Evolutionary conservation across 2,888 invertebrate genomes (phyloP).

Genomic region (Acanthosepion esculentum): DNA sequence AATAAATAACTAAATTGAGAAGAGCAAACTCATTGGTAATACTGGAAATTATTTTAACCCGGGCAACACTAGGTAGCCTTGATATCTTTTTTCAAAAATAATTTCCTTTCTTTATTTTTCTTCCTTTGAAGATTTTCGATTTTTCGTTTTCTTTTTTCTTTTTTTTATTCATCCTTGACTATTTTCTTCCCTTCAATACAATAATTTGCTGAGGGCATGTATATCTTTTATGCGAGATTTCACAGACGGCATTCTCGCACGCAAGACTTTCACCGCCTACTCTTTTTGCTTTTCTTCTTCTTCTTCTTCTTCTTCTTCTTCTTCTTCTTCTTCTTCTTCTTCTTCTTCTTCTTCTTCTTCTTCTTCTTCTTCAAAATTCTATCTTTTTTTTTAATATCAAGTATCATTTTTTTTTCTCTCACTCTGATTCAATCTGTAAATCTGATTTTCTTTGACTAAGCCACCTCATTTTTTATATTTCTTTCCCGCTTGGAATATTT

Average conservation of each 20-base stretch:
- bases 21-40: background rate
- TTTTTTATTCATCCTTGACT: background rate
- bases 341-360: constrained; percentile 11
- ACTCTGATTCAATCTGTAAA: no score
- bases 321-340: constrained; percentile 25
- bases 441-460: no score
- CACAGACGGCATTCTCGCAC: no score
- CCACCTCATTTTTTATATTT: background rate
- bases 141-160: background rate
- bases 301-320: background rate
- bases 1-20: background rate
- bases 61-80: background rate
- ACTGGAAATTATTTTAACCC: background rate
- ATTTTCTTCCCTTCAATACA: no score
- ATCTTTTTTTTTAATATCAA: background rate
- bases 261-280: background rate
- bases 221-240: no score
- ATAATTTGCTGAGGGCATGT: no score
- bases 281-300: background rate
- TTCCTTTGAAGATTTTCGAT: background rate
- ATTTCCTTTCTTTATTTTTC: constrained; percentile 14
- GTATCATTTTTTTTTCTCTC: no score
- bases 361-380: background rate
- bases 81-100: background rate
- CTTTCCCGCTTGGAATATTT: background rate